Evolutionary conservation across 1,140 invertebrate genomes (phyloP).

Genomic region (Bombyx mandarina): DNA sequence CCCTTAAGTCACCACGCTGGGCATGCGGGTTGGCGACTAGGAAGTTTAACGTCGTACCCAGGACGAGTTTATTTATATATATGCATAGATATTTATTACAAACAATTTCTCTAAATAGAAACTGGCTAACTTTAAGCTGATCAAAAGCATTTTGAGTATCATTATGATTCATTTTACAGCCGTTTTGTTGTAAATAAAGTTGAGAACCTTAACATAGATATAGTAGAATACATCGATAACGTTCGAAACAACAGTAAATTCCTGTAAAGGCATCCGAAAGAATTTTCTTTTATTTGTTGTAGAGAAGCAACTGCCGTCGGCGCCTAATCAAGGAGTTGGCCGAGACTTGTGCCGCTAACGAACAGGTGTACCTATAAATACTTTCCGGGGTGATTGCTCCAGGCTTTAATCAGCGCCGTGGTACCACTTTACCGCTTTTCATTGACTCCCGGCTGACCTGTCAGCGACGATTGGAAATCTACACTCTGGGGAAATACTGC

Average conservation of each 20-base stretch:
- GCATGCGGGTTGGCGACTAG: no score
- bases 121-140: no score
- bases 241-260: slow-evolving; percentile 23
- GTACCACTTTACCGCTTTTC: slow-evolving; percentile 67
- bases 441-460: slow-evolving; percentile 64
- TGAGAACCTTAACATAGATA: no score
- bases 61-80: no score
- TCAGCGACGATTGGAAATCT: slow-evolving; percentile 61
- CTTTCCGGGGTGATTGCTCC: slow-evolving; percentile 66
- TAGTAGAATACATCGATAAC: neutral
- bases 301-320: slow-evolving; percentile 56
- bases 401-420: slow-evolving; percentile 66
- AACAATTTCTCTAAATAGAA: no score
- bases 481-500: slow-evolving; percentile 51
- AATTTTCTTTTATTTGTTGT: slow-evolving; percentile 65
- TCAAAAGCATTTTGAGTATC: no score
- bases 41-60: no score
- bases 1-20: no score
- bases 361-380: slow-evolving; percentile 70
- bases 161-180: no score
- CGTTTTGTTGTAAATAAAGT: no score
- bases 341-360: slow-evolving; percentile 60
- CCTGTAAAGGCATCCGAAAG: slow-evolving; percentile 44
- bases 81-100: no score
- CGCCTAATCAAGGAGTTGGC: slow-evolving; percentile 70